Percentiles rank a stretch among this genome's conserved stretches.
These are phyloP conservation scores for Ataeniobius toweri DNA, from an alignment of 2,797 vertebrate genomes.

Conservation along the genomic window DNA sequence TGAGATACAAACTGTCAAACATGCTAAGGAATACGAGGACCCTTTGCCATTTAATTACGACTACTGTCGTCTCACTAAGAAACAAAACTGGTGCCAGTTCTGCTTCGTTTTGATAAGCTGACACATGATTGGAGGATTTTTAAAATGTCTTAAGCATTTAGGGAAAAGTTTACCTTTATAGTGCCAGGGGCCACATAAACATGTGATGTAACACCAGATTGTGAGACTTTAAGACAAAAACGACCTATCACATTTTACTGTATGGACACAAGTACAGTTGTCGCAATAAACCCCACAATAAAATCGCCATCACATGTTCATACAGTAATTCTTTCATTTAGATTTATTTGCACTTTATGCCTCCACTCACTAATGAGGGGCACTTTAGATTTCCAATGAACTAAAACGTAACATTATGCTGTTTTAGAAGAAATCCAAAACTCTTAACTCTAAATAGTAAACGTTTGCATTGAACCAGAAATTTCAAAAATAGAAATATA, in stretches of 20 bases:
- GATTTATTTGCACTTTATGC: neutral
- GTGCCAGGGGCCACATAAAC: neutral
- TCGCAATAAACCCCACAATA: too few relatives aligned
- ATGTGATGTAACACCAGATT: neutral
- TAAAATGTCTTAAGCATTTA: neutral
- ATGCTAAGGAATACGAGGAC: neutral
- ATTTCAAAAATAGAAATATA: neutral
- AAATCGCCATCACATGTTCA: too few relatives aligned
- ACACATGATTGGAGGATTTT: neutral
- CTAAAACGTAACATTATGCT: neutral
- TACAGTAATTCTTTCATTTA: neutral
- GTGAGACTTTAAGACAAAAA: neutral
- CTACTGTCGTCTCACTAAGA: neutral
- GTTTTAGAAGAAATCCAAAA: neutral
- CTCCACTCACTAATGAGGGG: neutral
- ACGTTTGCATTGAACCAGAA: neutral
- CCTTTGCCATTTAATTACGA: slow-evolving; percentile 4
- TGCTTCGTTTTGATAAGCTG: neutral
- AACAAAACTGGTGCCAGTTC: neutral
- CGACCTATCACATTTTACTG: too few relatives aligned
- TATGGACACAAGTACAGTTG: neutral
- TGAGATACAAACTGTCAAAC: neutral
- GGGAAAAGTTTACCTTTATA: neutral
- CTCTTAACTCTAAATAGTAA: neutral
- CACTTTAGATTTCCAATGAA: neutral